A percentile compares a stretch with the other conserved stretches of the same genome.
Conservation (phyloP, 2,888 invertebrate species). For the Perizoma affinitatum region DNA sequence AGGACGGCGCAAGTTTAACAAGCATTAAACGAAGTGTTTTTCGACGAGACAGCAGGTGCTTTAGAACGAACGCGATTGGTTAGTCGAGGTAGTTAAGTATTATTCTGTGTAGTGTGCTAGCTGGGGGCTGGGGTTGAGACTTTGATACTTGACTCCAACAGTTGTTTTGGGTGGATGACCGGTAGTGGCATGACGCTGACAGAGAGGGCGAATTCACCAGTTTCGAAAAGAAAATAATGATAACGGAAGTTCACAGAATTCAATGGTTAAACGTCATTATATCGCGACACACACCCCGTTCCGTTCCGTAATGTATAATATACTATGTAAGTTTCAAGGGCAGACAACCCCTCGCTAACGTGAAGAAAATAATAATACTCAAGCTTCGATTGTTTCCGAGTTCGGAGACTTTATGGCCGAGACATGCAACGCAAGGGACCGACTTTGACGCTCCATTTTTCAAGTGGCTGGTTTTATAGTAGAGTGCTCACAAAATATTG, state of each 20-base stretch:
- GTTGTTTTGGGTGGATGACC: too few relatives aligned
- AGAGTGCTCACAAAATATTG: constrained; percentile 5
- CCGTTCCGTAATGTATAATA: neutral
- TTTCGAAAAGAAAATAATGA: too few relatives aligned
- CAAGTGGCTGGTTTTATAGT: constrained; percentile 35
- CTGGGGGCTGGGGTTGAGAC: too few relatives aligned
- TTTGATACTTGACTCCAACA: too few relatives aligned
- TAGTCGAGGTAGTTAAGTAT: constrained; percentile 16
- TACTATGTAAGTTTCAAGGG: constrained; percentile 41
- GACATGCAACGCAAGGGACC: constrained; percentile 33
- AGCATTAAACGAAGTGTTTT: constrained; percentile 39
- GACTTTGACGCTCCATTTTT: constrained; percentile 25
- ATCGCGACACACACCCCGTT: constrained; percentile 4
- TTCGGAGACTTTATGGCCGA: constrained; percentile 36
- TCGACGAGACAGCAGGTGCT: constrained; percentile 47
- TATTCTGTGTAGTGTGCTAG: neutral
- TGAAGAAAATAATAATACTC: constrained; percentile 47
- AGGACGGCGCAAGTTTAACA: constrained; percentile 37
- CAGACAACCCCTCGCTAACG: constrained; percentile 47
- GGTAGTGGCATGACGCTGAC: too few relatives aligned
- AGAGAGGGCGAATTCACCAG: too few relatives aligned
- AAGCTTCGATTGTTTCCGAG: constrained; percentile 41
- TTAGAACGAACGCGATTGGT: constrained; percentile 42
- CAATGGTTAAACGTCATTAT: constrained; percentile 1
- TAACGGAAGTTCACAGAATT: too few relatives aligned